Evolutionary conservation across 2,888 invertebrate genomes (phyloP).

Genomic region (Melinaea menophilus): DNA sequence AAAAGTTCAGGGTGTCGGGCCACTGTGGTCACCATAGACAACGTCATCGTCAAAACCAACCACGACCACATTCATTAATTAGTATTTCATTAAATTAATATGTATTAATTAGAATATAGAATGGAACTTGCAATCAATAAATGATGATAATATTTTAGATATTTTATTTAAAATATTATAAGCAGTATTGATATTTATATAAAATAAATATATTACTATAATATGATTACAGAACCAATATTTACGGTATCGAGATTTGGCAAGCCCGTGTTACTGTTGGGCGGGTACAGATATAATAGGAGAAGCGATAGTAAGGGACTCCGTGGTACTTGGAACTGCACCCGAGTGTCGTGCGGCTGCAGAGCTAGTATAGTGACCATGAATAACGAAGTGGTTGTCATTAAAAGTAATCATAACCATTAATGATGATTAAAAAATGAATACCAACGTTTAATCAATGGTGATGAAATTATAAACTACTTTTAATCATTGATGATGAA

Average conservation of each 20-base stretch:
- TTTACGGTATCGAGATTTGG: constrained; percentile 45
- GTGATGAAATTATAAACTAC: neutral
- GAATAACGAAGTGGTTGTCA: constrained; percentile 40
- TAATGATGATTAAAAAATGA: neutral
- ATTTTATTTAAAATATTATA: too few relatives aligned
- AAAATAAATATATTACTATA: neutral
- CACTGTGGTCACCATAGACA: constrained; percentile 30
- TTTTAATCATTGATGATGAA: neutral
- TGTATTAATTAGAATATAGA: neutral
- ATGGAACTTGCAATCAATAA: neutral
- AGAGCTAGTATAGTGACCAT: constrained; percentile 46
- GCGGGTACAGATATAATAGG: constrained; percentile 47
- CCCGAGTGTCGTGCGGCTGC: constrained; percentile 41
- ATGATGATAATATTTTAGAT: too few relatives aligned
- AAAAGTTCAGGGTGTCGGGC: constrained; percentile 31
- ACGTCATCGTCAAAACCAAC: constrained; percentile 21
- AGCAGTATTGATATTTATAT: too few relatives aligned
- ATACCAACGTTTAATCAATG: neutral
- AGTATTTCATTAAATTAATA: neutral
- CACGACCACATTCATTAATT: constrained; percentile 29
- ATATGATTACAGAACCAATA: constrained; percentile 26
- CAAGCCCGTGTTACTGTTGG: constrained; percentile 45
- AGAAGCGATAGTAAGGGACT: constrained; percentile 43
- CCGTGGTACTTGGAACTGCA: constrained; percentile 45
- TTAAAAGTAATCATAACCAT: constrained; percentile 33